phyloP scores from a whole-genome alignment of 2,797 vertebrate genomes.

The Intellagama lesueurii region DNA sequence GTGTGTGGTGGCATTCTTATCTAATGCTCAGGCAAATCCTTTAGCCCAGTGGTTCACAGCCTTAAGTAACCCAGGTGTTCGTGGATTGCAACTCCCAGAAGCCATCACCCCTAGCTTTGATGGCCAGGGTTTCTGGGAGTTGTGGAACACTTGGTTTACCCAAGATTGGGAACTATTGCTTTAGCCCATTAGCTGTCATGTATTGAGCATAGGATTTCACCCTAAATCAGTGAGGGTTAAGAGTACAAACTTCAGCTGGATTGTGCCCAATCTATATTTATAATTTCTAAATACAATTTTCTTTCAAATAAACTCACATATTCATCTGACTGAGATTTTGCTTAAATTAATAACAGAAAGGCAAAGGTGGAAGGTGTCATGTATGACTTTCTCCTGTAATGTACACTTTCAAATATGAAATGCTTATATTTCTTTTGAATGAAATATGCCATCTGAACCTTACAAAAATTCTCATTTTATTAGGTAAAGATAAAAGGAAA shows the following conservation, averaged over 20 bases:
- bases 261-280: background rate
- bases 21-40: background rate
- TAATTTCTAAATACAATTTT: background rate
- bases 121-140: too few species aligned
- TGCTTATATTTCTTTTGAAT: constrained; percentile 22
- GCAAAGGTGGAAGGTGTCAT: background rate
- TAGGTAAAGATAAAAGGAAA: constrained; percentile 23
- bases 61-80: too few species aligned
- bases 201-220: background rate
- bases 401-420: background rate
- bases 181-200: background rate
- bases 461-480: constrained; percentile 5
- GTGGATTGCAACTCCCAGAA: too few species aligned
- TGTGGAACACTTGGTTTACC: too few species aligned
- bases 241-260: background rate
- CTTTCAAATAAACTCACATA: background rate
- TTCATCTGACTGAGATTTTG: background rate
- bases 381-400: background rate
- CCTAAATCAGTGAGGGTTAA: background rate
- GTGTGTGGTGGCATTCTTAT: background rate
- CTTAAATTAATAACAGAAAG: background rate
- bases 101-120: too few species aligned
- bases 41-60: too few species aligned
- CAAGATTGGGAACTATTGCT: background rate
- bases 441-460: constrained; percentile 4